A percentile compares a stretch with the other conserved stretches of the same genome.
Conservation (phyloP, 2,113 vertebrate genomes). For the Rhinolophus sinicus region DNA sequence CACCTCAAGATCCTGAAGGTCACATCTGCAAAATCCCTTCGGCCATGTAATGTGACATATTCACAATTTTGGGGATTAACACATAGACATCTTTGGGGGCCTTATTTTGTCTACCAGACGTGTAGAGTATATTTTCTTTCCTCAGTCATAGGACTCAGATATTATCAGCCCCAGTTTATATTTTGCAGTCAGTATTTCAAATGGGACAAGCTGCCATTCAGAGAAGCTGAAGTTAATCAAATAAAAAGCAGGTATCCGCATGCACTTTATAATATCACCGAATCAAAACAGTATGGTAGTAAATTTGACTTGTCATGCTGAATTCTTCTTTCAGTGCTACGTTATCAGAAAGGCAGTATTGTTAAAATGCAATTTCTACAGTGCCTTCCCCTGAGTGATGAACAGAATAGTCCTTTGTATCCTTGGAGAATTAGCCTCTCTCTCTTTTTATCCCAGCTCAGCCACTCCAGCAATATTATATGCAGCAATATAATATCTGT, state of each 20-base stretch:
- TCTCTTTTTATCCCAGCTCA: slow-evolving; percentile 75
- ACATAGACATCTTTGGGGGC: neutral
- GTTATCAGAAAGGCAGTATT: slow-evolving; percentile 75
- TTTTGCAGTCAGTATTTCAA: slow-evolving; percentile 78
- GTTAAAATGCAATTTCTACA: slow-evolving; percentile 82
- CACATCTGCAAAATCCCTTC: neutral
- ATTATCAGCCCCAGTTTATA: slow-evolving; percentile 68
- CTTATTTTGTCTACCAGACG: slow-evolving; percentile 20
- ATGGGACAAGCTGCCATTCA: slow-evolving; percentile 75
- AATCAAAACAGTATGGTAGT: slow-evolving; percentile 78
- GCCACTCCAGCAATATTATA: slow-evolving; percentile 73
- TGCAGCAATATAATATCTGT: slow-evolving; percentile 69
- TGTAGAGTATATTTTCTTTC: slow-evolving; percentile 50
- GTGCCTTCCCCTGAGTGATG: slow-evolving; percentile 76
- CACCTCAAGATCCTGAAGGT: neutral
- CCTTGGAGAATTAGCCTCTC: slow-evolving; percentile 75
- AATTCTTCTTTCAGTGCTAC: slow-evolving; percentile 79
- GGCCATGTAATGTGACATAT: neutral
- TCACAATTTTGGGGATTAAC: neutral
- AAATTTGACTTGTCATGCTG: slow-evolving; percentile 81
- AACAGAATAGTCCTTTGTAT: slow-evolving; percentile 72
- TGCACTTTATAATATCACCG: slow-evolving; percentile 82
- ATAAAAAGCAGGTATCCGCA: slow-evolving; percentile 86
- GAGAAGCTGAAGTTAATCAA: slow-evolving; percentile 80
- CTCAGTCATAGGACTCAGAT: slow-evolving; percentile 55